Conservation (phyloP, 1,140 invertebrate genomes). For the Apis laboriosa region DNA sequence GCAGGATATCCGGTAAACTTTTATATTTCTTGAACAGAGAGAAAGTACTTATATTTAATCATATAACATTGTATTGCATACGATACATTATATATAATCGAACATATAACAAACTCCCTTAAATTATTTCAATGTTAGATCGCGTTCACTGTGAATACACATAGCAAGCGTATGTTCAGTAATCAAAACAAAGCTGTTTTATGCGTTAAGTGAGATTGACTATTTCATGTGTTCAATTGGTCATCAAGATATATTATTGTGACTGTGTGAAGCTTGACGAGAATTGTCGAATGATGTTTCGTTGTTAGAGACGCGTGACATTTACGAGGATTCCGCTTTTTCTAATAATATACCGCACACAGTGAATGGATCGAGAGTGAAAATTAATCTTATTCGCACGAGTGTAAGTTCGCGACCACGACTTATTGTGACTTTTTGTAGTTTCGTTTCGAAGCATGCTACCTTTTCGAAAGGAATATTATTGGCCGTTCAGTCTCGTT, state of each 20-base stretch:
- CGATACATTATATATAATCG: background rate
- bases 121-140: background rate
- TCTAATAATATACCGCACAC: background rate
- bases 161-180: background rate
- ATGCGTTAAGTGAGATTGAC: background rate
- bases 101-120: background rate
- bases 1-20: slow-evolving; percentile 10
- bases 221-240: background rate
- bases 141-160: background rate
- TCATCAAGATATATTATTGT: background rate
- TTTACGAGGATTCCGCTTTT: slow-evolving; percentile 8
- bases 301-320: background rate
- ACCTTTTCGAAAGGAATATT: background rate
- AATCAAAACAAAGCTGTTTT: slow-evolving; percentile 4
- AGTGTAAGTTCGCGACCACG: background rate
- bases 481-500: background rate
- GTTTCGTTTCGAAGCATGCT: background rate
- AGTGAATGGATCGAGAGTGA: background rate
- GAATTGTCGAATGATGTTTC: background rate
- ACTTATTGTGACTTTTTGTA: background rate
- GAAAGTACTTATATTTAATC: background rate
- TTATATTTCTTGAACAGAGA: background rate
- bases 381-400: background rate
- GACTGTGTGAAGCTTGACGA: background rate
- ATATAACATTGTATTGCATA: background rate